Evolutionary conservation across 2,888 invertebrate species (phyloP), one percentile per base, ranked within the genome.

Genomic region (Drosophila vallismaia): DNA sequence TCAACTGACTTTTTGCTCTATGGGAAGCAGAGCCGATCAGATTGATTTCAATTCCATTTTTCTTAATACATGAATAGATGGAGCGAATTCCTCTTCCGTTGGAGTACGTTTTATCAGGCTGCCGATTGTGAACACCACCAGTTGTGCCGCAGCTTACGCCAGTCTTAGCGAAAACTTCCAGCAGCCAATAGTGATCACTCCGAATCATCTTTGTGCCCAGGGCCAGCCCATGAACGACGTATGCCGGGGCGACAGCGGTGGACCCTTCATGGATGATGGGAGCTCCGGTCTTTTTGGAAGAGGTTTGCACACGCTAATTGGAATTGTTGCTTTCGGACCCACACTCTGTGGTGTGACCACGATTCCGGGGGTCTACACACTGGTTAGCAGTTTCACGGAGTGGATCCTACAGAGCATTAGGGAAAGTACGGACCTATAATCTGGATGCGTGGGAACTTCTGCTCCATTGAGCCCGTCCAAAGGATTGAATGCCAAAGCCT

Each of bases 341-440:
- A 82, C 89, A 10, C 78, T 86, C 0, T 92, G 91, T 58, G 91
- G 92, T 4, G 89, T 91, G 0, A 80, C 89, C 0, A 82, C 89
- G 28, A 86, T 89, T 48, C 92, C 92, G 0, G 92, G 92, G 5
- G 91, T 92, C 0, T 92, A 92, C 64, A 92, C 92, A 10, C 89
- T 91, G 12, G 90, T 92, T 6, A 86, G 89, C 24, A 86, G 91
- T 38, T 92, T 89, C 63, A 79, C 91, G 64, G 87, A 91, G 40
- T 92, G 92, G 92, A 92, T 92, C 3, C 57, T 73, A 10, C 59
- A 57, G 4, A 88, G 51, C 54, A 71, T 84, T 5, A 52, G 12
- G 38, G 54, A 48, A n/a, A 36, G 14, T 29, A 7, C 36, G 7
- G 36, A 38, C 26, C 7, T 50, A 36, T 54, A 14, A 48, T 6